A percentile compares a stretch with the other conserved stretches of the same genome.
phyloP scores from a whole-genome alignment of 2,888 invertebrate species.

The Leucoptera coffeella region DNA sequence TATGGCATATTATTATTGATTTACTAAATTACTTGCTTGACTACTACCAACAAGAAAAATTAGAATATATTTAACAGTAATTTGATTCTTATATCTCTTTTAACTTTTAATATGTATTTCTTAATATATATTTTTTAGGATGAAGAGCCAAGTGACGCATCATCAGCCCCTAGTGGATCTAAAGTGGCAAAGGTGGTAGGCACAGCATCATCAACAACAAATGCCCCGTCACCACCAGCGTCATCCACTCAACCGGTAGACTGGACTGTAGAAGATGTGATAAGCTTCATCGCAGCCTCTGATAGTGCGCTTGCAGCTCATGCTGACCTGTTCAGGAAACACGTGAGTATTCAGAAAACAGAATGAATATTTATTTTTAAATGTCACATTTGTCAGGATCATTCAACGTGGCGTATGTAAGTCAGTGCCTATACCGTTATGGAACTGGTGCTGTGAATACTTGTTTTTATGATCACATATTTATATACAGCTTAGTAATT shows the following conservation, averaged over 20 bases:
- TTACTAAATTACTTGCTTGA: too few species aligned
- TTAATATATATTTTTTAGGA: too few species aligned
- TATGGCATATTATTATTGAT: too few species aligned
- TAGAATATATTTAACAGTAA: slow-evolving; percentile 1
- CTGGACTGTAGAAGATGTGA: slow-evolving; percentile 94
- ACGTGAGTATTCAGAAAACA: slow-evolving; percentile 57
- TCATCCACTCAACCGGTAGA: slow-evolving; percentile 60
- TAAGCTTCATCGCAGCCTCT: slow-evolving; percentile 79
- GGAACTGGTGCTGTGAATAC: too few species aligned
- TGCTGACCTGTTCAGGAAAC: slow-evolving; percentile 87
- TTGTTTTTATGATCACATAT: too few species aligned
- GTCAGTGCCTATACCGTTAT: too few species aligned
- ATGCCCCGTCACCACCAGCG: slow-evolving; percentile 33
- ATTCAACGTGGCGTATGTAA: too few species aligned
- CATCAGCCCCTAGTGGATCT: slow-evolving; percentile 9
- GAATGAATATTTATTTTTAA: slow-evolving; percentile 4
- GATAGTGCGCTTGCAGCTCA: slow-evolving; percentile 81
- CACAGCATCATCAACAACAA: slow-evolving; percentile 64
- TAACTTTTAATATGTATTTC: too few species aligned
- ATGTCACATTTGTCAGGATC: too few species aligned
- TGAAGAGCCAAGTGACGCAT: too few species aligned
- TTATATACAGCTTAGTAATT: too few species aligned
- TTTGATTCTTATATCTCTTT: neutral
- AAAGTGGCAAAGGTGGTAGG: slow-evolving; percentile 41
- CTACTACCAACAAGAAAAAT: too few species aligned